A percentile compares a stretch with the other conserved stretches of the same genome.
phyloP scores from a whole-genome alignment of 1,140 invertebrate species.

The Heliothis virescens region DNA sequence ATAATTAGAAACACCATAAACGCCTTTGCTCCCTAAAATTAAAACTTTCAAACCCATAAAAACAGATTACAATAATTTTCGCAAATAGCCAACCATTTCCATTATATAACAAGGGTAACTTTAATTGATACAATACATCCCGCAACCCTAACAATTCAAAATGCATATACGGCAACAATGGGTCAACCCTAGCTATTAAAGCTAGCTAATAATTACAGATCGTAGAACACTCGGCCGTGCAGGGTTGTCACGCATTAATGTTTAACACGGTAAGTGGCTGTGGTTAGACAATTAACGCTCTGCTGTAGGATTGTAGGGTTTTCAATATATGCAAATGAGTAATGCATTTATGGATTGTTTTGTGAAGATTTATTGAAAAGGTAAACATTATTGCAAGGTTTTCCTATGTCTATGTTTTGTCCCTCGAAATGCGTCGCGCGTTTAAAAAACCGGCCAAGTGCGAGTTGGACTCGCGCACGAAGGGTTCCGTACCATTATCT shows the following conservation, averaged over 20 bases:
- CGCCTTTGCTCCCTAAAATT: background rate
- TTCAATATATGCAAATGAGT: too few species aligned
- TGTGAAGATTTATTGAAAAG: too few species aligned
- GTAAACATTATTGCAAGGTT: too few species aligned
- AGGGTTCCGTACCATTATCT: too few species aligned
- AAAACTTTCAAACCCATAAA: background rate
- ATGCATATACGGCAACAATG: slow-evolving; percentile 17
- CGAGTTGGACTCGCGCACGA: too few species aligned
- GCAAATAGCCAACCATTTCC: background rate
- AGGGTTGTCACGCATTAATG: slow-evolving; percentile 33
- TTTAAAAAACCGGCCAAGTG: too few species aligned
- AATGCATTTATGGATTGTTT: too few species aligned
- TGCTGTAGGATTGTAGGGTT: background rate
- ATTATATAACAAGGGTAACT: slow-evolving; percentile 26
- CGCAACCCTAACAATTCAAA: background rate
- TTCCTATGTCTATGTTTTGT: too few species aligned
- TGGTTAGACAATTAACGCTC: slow-evolving; percentile 2
- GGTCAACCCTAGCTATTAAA: slow-evolving; percentile 29
- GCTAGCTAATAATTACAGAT: slow-evolving; percentile 41
- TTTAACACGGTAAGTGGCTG: slow-evolving; percentile 6
- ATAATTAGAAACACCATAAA: background rate
- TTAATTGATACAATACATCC: slow-evolving; percentile 15
- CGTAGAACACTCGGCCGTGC: slow-evolving; percentile 28
- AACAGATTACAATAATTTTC: background rate
- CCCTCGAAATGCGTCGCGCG: too few species aligned